Conservation (phyloP, 2,888 invertebrate genomes). For the Platynereis dumerilii region DNA sequence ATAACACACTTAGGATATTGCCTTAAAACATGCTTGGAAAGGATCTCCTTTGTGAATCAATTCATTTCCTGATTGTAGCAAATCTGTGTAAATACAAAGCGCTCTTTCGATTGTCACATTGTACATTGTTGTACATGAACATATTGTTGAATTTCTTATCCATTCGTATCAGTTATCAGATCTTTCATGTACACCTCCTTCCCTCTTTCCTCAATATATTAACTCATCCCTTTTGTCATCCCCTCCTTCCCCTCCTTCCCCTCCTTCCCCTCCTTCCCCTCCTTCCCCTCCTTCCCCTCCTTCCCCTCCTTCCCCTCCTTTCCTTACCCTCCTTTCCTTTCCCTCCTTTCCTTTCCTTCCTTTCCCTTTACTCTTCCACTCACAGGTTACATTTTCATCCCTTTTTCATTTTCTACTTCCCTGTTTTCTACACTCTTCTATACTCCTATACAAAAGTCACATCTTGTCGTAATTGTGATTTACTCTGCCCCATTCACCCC, state of each 20-base stretch:
- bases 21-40: too few species aligned
- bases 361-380: background rate
- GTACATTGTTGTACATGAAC: too few species aligned
- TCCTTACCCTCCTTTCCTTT: too few species aligned
- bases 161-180: background rate
- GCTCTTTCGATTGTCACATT: too few species aligned
- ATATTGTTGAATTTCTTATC: background rate
- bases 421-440: background rate
- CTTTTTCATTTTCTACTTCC: background rate
- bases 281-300: background rate
- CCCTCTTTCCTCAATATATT: background rate
- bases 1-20: too few species aligned
- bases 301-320: background rate
- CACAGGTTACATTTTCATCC: background rate
- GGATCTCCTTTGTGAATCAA: too few species aligned
- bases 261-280: background rate
- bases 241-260: background rate
- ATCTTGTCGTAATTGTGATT: too few species aligned
- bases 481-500: too few species aligned
- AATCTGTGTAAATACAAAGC: too few species aligned
- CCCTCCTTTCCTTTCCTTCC: background rate
- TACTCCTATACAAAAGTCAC: background rate
- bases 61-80: too few species aligned
- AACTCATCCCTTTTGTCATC: background rate
- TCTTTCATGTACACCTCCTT: background rate